A percentile compares a stretch with the other conserved stretches of the same genome.
Evolutionary conservation across 2,888 invertebrate genomes (phyloP).

Genomic region (Barypeithes pellucidus): DNA sequence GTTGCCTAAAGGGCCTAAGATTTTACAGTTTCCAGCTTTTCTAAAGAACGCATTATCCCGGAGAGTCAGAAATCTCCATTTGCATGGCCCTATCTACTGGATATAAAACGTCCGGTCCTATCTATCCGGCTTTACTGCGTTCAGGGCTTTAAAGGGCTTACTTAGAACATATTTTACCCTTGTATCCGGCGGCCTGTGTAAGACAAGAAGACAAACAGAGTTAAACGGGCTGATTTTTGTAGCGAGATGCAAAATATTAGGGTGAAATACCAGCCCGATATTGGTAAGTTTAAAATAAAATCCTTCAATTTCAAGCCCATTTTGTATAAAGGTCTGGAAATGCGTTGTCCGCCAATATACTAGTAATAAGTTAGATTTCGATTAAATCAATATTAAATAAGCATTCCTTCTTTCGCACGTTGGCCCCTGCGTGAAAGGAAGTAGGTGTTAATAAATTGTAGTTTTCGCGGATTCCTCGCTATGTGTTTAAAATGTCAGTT

Average conservation of each 20-base stretch:
- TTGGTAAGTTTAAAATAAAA: too few relatives aligned
- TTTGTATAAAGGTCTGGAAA: too few relatives aligned
- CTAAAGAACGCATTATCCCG: constrained; percentile 6
- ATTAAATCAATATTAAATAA: too few relatives aligned
- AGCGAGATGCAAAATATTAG: not conserved
- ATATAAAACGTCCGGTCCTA: constrained; percentile 24
- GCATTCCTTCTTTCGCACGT: too few relatives aligned
- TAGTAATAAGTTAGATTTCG: too few relatives aligned
- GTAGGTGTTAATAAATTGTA: too few relatives aligned
- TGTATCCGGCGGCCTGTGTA: not conserved
- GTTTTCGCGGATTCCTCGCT: too few relatives aligned
- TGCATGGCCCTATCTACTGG: constrained; percentile 19
- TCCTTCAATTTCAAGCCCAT: too few relatives aligned
- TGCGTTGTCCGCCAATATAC: too few relatives aligned
- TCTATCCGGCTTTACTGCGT: constrained; percentile 13
- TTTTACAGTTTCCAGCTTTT: not conserved
- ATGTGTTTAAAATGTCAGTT: too few relatives aligned
- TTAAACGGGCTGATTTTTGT: not conserved
- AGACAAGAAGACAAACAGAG: not conserved
- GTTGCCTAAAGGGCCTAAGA: not conserved
- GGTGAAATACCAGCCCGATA: too few relatives aligned
- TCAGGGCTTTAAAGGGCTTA: constrained; percentile 8
- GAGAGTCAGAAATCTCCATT: constrained; percentile 7
- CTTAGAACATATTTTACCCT: constrained; percentile 15
- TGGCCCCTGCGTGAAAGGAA: too few relatives aligned